Percentiles rank a stretch among this genome's conserved stretches.
phyloP scores from a whole-genome alignment of 2,888 invertebrate genomes.

The Gryllus longicercus region DNA sequence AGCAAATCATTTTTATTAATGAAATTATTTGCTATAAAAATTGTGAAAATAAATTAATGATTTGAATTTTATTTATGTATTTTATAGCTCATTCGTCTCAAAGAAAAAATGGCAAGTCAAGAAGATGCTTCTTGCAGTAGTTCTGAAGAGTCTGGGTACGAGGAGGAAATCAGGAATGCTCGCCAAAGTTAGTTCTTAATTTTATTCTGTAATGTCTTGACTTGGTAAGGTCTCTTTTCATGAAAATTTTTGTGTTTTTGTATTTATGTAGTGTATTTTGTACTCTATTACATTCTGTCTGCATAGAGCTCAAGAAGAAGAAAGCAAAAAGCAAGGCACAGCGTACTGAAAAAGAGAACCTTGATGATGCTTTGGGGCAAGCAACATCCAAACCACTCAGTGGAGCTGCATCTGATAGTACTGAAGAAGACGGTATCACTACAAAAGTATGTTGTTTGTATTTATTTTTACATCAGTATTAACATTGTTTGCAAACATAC shows the following conservation, averaged over 20 bases:
- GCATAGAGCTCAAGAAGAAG: conserved; percentile 12
- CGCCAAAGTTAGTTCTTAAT: background rate
- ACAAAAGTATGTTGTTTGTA: no score
- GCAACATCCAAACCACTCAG: background rate
- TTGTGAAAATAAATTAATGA: background rate
- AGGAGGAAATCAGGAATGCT: conserved; percentile 26
- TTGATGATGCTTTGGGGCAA: background rate
- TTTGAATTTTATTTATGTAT: background rate
- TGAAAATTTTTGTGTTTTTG: no score
- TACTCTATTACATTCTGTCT: background rate
- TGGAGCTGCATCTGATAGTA: background rate
- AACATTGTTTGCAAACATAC: no score
- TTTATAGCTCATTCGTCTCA: conserved; percentile 34
- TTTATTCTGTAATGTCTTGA: no score
- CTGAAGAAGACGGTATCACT: background rate
- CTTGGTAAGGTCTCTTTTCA: no score
- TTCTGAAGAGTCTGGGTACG: conserved; percentile 35
- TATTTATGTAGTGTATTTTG: background rate
- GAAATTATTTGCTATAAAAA: no score
- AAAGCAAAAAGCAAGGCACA: background rate
- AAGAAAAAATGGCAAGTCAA: conserved; percentile 34
- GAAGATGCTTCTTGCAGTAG: conserved; percentile 37
- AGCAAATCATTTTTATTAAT: no score
- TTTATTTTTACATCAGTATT: no score
- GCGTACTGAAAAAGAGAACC: conserved; percentile 23